phyloP scores from a whole-genome alignment of 1,140 invertebrate genomes.

The Camponotus pennsylvanicus region DNA sequence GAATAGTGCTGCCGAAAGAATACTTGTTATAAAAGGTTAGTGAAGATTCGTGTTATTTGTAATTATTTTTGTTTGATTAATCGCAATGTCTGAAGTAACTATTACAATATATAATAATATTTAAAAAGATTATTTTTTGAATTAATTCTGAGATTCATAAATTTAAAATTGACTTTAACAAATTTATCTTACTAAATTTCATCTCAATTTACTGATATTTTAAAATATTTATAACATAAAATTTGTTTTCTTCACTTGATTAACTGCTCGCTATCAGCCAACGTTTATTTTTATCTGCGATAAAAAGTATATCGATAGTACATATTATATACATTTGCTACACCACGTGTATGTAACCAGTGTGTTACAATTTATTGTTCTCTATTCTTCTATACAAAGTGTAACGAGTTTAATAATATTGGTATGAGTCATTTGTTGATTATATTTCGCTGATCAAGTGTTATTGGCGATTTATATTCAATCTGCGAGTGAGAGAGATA shows the following conservation, averaged over 20 bases:
- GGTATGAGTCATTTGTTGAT: background rate
- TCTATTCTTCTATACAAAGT: constrained; percentile 25
- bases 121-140: background rate
- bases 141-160: background rate
- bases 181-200: background rate
- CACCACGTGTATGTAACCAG: background rate
- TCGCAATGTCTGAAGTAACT: background rate
- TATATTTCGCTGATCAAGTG: constrained; percentile 25
- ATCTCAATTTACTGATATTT: background rate
- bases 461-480: constrained; percentile 15
- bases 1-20: background rate
- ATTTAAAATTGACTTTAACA: background rate
- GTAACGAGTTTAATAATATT: constrained; percentile 32
- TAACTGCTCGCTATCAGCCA: constrained; percentile 7
- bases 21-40: constrained; percentile 36
- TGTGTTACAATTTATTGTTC: constrained; percentile 40
- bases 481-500: background rate
- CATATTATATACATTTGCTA: background rate
- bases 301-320: background rate
- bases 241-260: background rate
- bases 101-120: background rate
- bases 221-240: background rate
- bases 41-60: background rate
- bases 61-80: background rate
- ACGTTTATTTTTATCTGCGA: constrained; percentile 33